Evolutionary conservation across 2,888 invertebrate genomes (phyloP), one percentile per base, ranked within the genome.

Genomic region (Conops quadrifasciatus): DNA sequence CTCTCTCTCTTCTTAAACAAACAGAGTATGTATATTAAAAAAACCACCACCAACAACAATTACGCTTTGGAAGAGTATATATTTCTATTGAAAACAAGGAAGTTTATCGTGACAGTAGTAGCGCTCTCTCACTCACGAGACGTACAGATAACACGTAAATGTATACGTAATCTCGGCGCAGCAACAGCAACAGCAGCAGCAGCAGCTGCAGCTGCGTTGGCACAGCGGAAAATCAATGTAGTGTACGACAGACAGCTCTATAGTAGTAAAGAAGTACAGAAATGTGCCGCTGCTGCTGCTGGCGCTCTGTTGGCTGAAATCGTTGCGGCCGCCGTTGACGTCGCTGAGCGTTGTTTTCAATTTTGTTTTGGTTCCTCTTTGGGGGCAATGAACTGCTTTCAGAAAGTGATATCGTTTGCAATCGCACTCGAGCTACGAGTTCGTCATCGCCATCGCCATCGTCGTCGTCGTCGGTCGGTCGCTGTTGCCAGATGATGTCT

Each of bases 281-380:
- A 56, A 56, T 66, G 66, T 56, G 36, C 30, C 66, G 56, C 19
- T 21, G 43, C 19, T 19, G 24, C 9, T 56, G 13, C 3, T 56
- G 21, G 15, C 21, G 53, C 24, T 19, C 36, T 36, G 9, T 36
- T n/a, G n/a, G n/a, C n/a, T n/a, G n/a, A n/a, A n/a, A n/a, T n/a
- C n/a, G n/a, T n/a, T n/a, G 64, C 64, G 15, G 64, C 51, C 26
- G 19, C 13, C 36, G 60, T 30, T 9, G 19, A 30, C 66, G 58
- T 21, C 43, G 28, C 47, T 58, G 16, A 47, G 59, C 59, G 67
- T 49, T 70, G 72, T 73, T 72, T 73, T 70, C 71, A 70, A 71
- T 71, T 73, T 73, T 73, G 73, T 73, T 73, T 73, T 73, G 73
- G 71, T 73, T 73, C 73, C 72, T 59, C 71, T 58, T 49, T 59